Evolutionary conservation across 2,888 invertebrate species (phyloP).

Genomic region (Dione juno): DNA sequence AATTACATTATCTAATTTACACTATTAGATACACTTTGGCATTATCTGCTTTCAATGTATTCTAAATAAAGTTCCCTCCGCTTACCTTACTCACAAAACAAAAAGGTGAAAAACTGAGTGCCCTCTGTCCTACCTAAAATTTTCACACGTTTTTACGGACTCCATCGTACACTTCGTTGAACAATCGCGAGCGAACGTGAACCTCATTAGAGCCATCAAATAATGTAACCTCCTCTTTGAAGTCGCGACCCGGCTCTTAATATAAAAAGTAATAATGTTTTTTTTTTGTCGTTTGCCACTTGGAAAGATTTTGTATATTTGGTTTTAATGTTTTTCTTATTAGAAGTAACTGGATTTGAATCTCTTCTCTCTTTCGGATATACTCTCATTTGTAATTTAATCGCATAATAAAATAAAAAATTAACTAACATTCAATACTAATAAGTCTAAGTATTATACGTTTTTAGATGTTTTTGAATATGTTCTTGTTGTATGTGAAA

Average conservation of each 20-base stretch:
- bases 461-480: too few relatives aligned
- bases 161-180: not conserved
- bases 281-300: not conserved
- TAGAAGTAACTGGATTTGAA: too few relatives aligned
- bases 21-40: too few relatives aligned
- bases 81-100: not conserved
- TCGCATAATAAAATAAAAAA: too few relatives aligned
- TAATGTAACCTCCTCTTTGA: not conserved
- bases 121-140: not conserved
- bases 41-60: too few relatives aligned
- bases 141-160: conserved; percentile 2
- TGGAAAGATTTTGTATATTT: not conserved
- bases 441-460: too few relatives aligned
- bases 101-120: not conserved
- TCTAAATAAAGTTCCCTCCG: not conserved
- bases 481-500: too few relatives aligned
- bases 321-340: not conserved
- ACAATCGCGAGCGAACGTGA: conserved; percentile 1
- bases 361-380: too few relatives aligned
- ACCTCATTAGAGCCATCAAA: not conserved
- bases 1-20: too few relatives aligned
- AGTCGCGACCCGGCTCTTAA: not conserved
- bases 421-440: too few relatives aligned
- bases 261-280: conserved; percentile 10
- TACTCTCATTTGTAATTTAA: too few relatives aligned